Evolutionary conservation across 2,888 invertebrate species (phyloP).

Genomic region (Ennomos quercinarius): DNA sequence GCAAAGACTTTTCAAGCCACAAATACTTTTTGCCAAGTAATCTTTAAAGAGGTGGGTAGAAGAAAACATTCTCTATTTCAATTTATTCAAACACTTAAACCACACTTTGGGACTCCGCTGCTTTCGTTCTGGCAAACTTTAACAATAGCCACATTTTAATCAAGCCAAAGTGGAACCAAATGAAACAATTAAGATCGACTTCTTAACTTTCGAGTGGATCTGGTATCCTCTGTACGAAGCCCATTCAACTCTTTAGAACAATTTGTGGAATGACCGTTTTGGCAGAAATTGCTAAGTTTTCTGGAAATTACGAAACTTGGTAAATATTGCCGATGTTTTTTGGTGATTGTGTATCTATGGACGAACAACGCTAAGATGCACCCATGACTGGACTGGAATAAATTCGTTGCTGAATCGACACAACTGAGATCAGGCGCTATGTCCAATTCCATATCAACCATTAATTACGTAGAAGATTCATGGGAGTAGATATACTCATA

Average conservation of each 20-base stretch:
- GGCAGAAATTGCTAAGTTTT: conserved; percentile 47
- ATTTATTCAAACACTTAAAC: conserved; percentile 19
- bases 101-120: conserved; percentile 5
- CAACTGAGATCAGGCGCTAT: no score
- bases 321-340: no score
- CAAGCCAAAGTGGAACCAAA: conserved; percentile 37
- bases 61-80: conserved; percentile 11
- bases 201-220: conserved; percentile 32
- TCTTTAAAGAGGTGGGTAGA: not conserved
- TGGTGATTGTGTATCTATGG: no score
- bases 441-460: no score
- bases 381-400: no score
- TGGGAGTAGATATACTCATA: no score
- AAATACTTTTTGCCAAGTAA: not conserved
- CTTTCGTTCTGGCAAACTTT: conserved; percentile 33
- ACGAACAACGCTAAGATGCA: no score
- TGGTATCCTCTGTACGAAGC: conserved; percentile 35
- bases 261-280: conserved; percentile 41
- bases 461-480: no score
- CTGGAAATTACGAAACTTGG: conserved; percentile 29
- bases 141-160: conserved; percentile 40
- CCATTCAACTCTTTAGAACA: conserved; percentile 66
- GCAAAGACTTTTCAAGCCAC: not conserved
- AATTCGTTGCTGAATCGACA: no score
- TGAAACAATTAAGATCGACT: conserved; percentile 40